A percentile compares a stretch with the other conserved stretches of the same genome.
Evolutionary conservation across 2,888 invertebrate species (phyloP).

Genomic region (Drosophila mayaguana): DNA sequence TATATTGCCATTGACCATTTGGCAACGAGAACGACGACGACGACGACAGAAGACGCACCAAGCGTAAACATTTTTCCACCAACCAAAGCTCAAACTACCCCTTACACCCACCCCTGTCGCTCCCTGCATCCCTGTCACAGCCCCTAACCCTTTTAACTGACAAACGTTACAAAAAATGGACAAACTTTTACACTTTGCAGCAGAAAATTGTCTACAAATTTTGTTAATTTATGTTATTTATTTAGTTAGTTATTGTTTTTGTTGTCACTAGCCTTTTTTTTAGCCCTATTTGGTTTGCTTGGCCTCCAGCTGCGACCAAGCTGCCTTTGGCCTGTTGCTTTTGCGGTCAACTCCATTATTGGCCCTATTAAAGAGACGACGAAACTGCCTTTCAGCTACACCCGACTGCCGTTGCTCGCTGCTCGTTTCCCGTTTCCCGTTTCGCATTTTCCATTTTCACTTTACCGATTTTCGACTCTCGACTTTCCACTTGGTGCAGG

Average conservation of each 20-base stretch:
- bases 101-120: background rate
- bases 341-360: conserved; percentile 58
- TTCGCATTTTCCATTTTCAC: background rate
- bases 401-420: background rate
- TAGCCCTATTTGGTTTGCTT: background rate
- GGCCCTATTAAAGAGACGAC: conserved; percentile 37
- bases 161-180: conserved; percentile 28
- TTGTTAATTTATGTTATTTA: conserved; percentile 78
- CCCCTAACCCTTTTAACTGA: conserved; percentile 6
- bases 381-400: background rate
- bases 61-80: conserved; percentile 67
- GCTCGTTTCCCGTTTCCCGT: background rate
- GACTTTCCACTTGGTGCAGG: conserved; percentile 14
- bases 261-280: conserved; percentile 19
- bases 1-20: conserved; percentile 60
- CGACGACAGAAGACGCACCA: conserved; percentile 52
- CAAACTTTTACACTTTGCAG: conserved; percentile 76
- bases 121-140: background rate
- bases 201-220: conserved; percentile 78
- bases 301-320: conserved; percentile 20
- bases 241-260: conserved; percentile 78
- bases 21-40: conserved; percentile 35
- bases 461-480: background rate
- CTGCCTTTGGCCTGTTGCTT: conserved; percentile 46
- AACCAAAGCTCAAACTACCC: conserved; percentile 32